Evolutionary conservation across 2,797 vertebrate genomes (phyloP), one percentile per base, ranked within the genome.

Genomic region (Enteromius mattozi): DNA sequence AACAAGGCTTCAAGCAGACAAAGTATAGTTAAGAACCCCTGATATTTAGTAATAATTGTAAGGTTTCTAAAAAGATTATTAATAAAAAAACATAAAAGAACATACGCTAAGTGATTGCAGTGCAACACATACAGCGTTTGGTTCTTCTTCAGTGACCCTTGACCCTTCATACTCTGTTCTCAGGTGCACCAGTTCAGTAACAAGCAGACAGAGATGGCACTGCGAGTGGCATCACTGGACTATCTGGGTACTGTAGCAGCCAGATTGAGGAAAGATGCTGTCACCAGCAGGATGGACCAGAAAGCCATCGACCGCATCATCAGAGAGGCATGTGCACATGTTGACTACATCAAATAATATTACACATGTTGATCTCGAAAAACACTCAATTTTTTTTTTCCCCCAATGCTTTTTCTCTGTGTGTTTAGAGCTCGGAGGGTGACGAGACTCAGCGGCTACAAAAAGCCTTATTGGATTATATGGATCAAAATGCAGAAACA

Each of bases 141-240:
- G 19, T 61, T 61, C 54, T 78, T 13, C 6, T 51, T 33, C 6
- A 51, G 30, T 80, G 19, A 68, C 42, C 8, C 21, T 80, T 61
- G 51, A 42, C 16, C 10, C 14, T 51, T 49, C 21, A 13, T 30
- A 19, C 3, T 33, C n/a, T 61, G 24, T 49, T 1, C 66, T 88
- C 92, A 99, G 98, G 98, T 99, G 81, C 98, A 99, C 91, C 98
- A 99, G 66, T 99, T 99, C 91, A 99, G 98, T 94, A 99, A 99
- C 87, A 99, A 99, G 92, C 98, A 98, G 88, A 99, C 98, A 59
- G 98, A 99, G 90, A 99, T 99, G 98, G 97, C 98, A 83, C 94
- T 99, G 90, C 95, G 98, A 92, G 98, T 99, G 85, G 98, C 98
- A 7, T 99, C 98, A 3, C 95, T 99, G 84, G 98, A 99, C 92